phyloP scores from a whole-genome alignment of 2,888 invertebrate genomes.

The Parapristionchus giblindavisi region DNA sequence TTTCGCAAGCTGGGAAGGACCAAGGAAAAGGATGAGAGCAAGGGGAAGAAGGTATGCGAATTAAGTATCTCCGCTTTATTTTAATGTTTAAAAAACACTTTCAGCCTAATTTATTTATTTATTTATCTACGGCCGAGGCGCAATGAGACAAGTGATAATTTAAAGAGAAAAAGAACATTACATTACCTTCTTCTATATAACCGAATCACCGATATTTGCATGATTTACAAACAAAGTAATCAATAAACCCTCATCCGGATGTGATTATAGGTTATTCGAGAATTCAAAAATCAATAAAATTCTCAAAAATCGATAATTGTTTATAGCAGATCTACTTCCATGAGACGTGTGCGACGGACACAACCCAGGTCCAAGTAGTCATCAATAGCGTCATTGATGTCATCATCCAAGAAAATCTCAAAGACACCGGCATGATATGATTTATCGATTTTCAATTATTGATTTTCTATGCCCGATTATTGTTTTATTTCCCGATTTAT shows the following conservation, averaged over 20 bases:
- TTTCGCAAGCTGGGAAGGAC: conserved; percentile 33
- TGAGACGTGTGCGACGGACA: conserved; percentile 57
- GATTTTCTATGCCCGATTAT: no score
- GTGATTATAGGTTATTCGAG: background rate
- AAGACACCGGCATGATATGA: conserved; percentile 65
- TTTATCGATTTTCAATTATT: background rate
- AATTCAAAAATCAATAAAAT: background rate
- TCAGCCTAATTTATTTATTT: no score
- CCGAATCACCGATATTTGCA: no score
- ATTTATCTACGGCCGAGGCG: no score
- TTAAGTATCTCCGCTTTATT: no score
- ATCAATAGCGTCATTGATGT: conserved; percentile 66
- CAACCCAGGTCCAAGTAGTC: conserved; percentile 54
- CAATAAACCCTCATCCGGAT: no score
- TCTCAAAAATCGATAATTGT: background rate
- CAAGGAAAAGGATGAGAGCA: conserved; percentile 9
- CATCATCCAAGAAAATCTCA: conserved; percentile 63
- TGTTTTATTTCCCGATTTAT: no score
- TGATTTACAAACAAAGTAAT: no score
- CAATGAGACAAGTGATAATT: no score
- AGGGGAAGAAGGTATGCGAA: conserved; percentile 16
- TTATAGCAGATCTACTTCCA: conserved; percentile 53
- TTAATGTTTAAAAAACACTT: no score
- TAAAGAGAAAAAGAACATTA: no score
- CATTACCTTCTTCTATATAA: no score